Conservation (phyloP, 2,888 invertebrate species). For the Yponomeuta sedellus region DNA sequence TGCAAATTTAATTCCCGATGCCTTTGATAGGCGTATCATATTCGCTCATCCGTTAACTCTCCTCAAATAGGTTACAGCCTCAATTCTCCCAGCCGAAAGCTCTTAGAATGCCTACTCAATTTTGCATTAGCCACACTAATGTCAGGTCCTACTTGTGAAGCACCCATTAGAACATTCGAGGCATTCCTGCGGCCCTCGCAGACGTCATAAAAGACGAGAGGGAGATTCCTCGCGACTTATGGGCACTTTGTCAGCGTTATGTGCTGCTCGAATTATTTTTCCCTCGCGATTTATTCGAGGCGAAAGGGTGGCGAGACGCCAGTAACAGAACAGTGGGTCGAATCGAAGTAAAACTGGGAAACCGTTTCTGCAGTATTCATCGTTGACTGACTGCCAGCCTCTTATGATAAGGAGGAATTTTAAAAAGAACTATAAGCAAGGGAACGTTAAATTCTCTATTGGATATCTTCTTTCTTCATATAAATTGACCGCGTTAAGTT, state of each 20-base stretch:
- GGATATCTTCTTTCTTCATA: too few species aligned
- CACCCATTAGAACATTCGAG: background rate
- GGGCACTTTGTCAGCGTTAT: background rate
- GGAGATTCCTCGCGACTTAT: background rate
- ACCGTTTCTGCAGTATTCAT: too few species aligned
- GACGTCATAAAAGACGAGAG: background rate
- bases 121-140: background rate
- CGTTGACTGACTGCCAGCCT: too few species aligned
- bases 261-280: conserved; percentile 1
- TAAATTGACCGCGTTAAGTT: too few species aligned
- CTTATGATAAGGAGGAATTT: too few species aligned
- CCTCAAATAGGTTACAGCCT: background rate
- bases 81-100: background rate
- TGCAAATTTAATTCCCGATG: too few species aligned
- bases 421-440: too few species aligned
- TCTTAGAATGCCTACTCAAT: background rate
- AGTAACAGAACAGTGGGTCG: too few species aligned
- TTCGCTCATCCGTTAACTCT: background rate
- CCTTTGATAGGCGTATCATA: background rate
- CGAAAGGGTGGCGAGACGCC: background rate
- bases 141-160: background rate
- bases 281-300: background rate
- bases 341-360: too few species aligned
- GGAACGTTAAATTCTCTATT: too few species aligned
- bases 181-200: background rate